These are phyloP conservation scores for Gnathochromis pfefferi DNA, from an alignment of 2,113 vertebrate genomes.

Conservation along the genomic window DNA sequence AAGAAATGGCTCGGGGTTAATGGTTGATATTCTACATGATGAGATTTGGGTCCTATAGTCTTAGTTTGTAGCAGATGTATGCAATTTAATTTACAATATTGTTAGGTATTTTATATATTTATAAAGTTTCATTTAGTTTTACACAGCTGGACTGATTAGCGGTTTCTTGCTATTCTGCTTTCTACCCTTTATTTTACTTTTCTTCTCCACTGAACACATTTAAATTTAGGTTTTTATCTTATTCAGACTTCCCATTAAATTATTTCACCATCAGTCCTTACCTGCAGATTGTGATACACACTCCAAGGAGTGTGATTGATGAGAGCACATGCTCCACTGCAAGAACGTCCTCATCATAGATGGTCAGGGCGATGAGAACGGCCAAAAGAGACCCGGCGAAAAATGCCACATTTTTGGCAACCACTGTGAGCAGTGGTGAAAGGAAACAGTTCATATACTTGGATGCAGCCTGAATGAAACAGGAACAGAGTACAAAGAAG, in stretches of 20 bases:
- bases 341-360: constrained; percentile 94
- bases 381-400: constrained; percentile 96
- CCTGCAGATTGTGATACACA: constrained; percentile 95
- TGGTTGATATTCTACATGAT: background rate
- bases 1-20: background rate
- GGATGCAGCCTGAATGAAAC: constrained; percentile 75
- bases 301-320: constrained; percentile 90
- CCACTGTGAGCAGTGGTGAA: constrained; percentile 87
- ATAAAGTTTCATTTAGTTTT: background rate
- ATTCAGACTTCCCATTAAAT: background rate
- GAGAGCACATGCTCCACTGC: constrained; percentile 93
- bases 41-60: background rate
- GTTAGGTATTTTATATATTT: background rate
- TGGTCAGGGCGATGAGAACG: constrained; percentile 92
- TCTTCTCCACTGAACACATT: background rate
- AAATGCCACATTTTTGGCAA: constrained; percentile 95
- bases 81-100: background rate
- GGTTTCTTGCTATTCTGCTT: background rate
- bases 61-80: background rate
- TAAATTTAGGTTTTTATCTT: background rate
- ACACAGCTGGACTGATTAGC: background rate
- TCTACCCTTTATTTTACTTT: background rate
- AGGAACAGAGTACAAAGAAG: background rate
- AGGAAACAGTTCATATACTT: constrained; percentile 99
- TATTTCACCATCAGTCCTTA: constrained; percentile 39